Base-by-base conservation (phyloP, 2,888 invertebrate genomes). In the Sinohyriopsis cumingii region DNA sequence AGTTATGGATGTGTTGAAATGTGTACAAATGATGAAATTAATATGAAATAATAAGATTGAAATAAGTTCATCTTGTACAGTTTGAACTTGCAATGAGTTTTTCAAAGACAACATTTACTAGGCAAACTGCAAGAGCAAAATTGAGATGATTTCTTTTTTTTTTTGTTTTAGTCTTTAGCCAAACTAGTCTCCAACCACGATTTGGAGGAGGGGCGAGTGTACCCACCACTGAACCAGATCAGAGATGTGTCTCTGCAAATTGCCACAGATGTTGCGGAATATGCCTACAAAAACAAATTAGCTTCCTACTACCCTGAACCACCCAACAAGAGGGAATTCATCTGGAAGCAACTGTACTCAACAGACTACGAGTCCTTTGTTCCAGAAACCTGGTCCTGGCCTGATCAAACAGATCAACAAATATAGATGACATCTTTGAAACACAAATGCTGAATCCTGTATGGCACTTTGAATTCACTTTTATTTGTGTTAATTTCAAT, bases 211-310 rank as follows among this genome's bases (percentile, higher is more conserved):
- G 98, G 99, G 71, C 94, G 96, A 78, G 92, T 99, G 67, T 99
- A 99, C 91, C 99, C 99, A n/a, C 96, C 97, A 0, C 92, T 99
- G n/a, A 91, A 92, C 57, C 92, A 93, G 74, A 97, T 99, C 80
- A 93, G 95, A 81, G 92, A 94, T 74, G 95, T 96, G 87, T 99
- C 98, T 0, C 91, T 96, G 65, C 93, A 93, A 87, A 97, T 99
- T 84, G 98, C 97, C 25, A 92, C 93, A 55, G 93, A 93, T 86
- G 91, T 98, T 70, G 94, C 95, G 63, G 94, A 96, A 69, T 94
- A 94, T 89, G 95, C 96, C 1, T 99, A 96, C 90, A 91, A 92
- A 81, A 76, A 87, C 67, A 84, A 88, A 59, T 78, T 90, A 54
- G 92, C 92, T 3, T 89, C 91, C 20, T 85, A 89, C 65, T 91